Base-by-base conservation (phyloP, 2,888 invertebrate species). In the Agrochola lychnidis region DNA sequence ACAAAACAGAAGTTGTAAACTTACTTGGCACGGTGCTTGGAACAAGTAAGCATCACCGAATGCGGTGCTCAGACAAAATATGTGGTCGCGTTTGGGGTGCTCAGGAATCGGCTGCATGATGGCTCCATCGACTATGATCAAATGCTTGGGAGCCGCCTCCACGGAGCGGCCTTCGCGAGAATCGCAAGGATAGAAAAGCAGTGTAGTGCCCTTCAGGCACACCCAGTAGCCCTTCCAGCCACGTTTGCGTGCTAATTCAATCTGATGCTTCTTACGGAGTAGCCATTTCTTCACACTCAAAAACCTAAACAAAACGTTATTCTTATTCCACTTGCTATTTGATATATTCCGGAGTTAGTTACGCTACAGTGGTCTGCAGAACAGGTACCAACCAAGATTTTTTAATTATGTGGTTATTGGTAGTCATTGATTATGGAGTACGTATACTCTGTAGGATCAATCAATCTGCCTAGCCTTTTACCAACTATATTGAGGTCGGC, bases 171-270 rank as follows among this genome's bases (percentile, higher is more conserved):
- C 98, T 94, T 99, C 99, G 84, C 99, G 98, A 63, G 99, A 99
- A 95, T 99, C 99, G 95, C 99, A 99, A 4, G 99, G 99, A 96
- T 99, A 99, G 97, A 99, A 99, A 79, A 99, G 97, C 79, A 99
- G 97, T 67, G 99, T 99, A 79, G 99, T 99, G 89, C 99, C 99
- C 95, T 99, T 99, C 90, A 99, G 97, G 95, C 99, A 99, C 73
- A 99, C 99, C 99, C 99, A 99, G 95, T 99, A 99, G 85, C 99
- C 99, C 96, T 99, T 99, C 99, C 99, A 99, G 87, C 99, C 99
- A 64, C 99, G 98, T 94, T 99, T 99, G 78, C 99, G 98, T 66
- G 99, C 99, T 94, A 99, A 96, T 96, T 99, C 99, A 93, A 99
- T 98, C 97, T 99, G 99, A 97, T 99, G 99, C 95, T 99, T 99